Evolutionary conservation across 92 coral and sea anemone genomes (phyloP).

Genomic region (Paragorgia papillata): DNA sequence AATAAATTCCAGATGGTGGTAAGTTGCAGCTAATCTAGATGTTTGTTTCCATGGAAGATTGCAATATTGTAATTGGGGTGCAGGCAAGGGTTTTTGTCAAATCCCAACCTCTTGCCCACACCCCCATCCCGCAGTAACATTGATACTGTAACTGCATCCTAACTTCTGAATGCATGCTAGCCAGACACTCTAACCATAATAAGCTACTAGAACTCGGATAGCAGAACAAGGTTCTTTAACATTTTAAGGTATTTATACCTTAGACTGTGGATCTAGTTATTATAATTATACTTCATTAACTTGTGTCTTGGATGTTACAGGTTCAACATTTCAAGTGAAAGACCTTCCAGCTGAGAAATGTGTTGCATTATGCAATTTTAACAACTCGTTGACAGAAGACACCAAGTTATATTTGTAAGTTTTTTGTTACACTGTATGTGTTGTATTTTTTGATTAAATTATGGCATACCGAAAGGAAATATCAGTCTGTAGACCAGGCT

Average conservation of each 20-base stretch:
- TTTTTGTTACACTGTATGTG: too few relatives aligned
- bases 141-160: too few relatives aligned
- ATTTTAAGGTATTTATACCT: neutral
- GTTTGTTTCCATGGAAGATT: too few relatives aligned
- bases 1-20: conserved; percentile 43
- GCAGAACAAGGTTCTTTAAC: neutral
- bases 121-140: too few relatives aligned
- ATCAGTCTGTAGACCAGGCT: neutral
- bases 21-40: too few relatives aligned
- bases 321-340: conserved; percentile 12
- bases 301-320: neutral
- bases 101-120: too few relatives aligned
- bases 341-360: neutral
- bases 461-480: neutral
- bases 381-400: neutral
- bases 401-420: conserved; percentile 29
- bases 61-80: too few relatives aligned
- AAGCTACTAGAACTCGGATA: too few relatives aligned
- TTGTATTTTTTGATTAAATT: neutral
- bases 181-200: too few relatives aligned
- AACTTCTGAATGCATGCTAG: too few relatives aligned
- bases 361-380: neutral
- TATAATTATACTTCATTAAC: neutral
- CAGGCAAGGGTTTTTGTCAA: too few relatives aligned
- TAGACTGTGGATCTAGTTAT: neutral